These are phyloP conservation scores for Zaprionus ghesquierei DNA, from an alignment of 1,140 invertebrate genomes.

Conservation along the genomic window DNA sequence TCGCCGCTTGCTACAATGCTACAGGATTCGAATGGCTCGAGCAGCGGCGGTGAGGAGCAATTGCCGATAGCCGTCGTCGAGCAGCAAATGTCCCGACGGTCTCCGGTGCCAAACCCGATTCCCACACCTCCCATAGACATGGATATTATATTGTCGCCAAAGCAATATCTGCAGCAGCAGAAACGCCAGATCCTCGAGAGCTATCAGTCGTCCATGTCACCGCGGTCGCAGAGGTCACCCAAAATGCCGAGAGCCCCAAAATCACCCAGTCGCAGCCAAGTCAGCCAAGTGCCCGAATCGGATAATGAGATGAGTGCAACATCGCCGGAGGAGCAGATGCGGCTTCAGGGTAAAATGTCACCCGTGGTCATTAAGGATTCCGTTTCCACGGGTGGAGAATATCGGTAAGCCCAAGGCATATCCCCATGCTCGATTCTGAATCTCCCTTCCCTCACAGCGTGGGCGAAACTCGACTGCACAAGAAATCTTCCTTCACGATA, in stretches of 20 bases:
- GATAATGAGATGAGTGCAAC: conserved; percentile 8
- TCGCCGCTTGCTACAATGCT: conserved; percentile 78
- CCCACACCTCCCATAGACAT: conserved; percentile 29
- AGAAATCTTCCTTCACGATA: conserved; percentile 85
- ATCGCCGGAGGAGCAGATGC: conserved; percentile 13
- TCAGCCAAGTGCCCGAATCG: conserved; percentile 18
- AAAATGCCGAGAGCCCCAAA: conserved; percentile 43
- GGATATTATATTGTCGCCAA: conserved; percentile 62
- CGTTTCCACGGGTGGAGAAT: conserved; percentile 72
- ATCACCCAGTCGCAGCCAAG: conserved; percentile 27
- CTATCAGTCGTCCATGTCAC: conserved; percentile 31
- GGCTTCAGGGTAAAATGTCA: conserved; percentile 48
- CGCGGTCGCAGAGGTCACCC: not conserved
- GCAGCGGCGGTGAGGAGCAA: conserved; percentile 71
- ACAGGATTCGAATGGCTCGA: conserved; percentile 77
- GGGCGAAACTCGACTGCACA: conserved; percentile 80
- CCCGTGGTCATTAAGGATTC: conserved; percentile 73
- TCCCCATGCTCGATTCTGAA: not conserved
- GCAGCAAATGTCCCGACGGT: conserved; percentile 21
- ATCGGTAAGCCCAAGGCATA: conserved; percentile 48
- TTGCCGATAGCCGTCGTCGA: conserved; percentile 1
- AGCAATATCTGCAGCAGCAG: conserved; percentile 64
- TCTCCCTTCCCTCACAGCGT: conserved; percentile 58
- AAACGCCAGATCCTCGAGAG: conserved; percentile 31
- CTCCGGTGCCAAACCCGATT: conserved; percentile 38